Percentiles rank a stretch among this genome's conserved stretches.
phyloP scores from a whole-genome alignment of 2,888 invertebrate genomes.

The Podotricha telesiphe region DNA sequence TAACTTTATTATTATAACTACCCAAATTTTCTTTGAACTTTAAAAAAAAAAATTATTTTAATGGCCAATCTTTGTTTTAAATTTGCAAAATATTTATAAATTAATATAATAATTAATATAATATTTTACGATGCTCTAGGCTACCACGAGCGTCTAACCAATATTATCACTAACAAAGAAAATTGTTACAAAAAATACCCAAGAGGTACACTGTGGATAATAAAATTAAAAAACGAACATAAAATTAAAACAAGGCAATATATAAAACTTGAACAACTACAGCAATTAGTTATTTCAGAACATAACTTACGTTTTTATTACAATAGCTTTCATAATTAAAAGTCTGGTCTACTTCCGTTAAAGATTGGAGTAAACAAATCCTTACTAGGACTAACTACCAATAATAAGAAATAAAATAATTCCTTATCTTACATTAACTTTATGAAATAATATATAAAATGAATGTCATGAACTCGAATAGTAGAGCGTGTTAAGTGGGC shows the following conservation, averaged over 20 bases:
- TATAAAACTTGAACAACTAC: not conserved
- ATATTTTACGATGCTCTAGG: no score
- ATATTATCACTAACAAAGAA: not conserved
- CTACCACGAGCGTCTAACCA: no score
- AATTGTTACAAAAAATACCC: not conserved
- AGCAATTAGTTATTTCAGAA: not conserved
- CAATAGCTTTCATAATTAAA: constrained; percentile 8
- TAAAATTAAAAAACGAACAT: not conserved
- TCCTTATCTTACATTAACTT: constrained; percentile 10
- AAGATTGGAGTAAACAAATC: not conserved
- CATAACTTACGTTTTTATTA: not conserved
- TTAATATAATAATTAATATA: no score
- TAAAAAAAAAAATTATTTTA: no score
- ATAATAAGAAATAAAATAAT: not conserved
- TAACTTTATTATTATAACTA: no score
- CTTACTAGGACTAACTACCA: not conserved
- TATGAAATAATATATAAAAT: not conserved
- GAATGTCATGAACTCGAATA: not conserved
- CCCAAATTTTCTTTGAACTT: no score
- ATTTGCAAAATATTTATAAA: no score
- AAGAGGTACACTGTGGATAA: not conserved
- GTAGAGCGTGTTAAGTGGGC: not conserved
- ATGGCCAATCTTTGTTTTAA: no score
- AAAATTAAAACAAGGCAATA: not conserved
- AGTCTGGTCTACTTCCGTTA: not conserved